Base-by-base conservation (phyloP, 1,140 invertebrate species). In the fruit fly (Drosophila melanogaster) region DNA sequence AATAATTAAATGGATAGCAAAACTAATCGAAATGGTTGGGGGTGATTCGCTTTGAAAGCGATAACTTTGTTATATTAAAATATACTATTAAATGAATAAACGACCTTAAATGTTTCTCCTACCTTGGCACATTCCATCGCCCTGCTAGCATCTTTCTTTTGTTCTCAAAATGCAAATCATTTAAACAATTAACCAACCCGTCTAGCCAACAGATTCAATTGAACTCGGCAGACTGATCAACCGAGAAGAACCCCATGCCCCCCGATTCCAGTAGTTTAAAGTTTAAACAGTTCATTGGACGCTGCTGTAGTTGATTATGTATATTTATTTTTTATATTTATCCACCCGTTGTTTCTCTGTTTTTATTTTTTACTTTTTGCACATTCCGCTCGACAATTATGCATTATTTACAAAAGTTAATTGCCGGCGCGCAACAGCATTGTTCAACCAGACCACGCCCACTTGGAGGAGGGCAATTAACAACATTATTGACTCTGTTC, bases 381-480 rank as follows among this genome's bases (percentile, higher is more conserved):
- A 60, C 69, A 78, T 81, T 79, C 70, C 64, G 77, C 60, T 49
- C 61, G 62, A 77, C 84, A 89, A 89, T 90, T 84, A 89, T 89
- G 84, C 85, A 89, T 90, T 71, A 89, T 89, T 89, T 89, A 85
- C 85, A 90, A 89, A 89, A 90, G 84, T 89, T 89, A 89, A 89
- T 89, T 89, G 84, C 72, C 80, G 47, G 26, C 70, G 79, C 70
- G 75, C 75, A 79, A 70, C 55, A 79, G 69, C 79, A 86, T 79
- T 89, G 83, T 86, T 87, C 57, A 55, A 59, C 77, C 57, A 55
- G 44, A 47, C 60, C 76, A 87, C 76, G 79, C 84, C 80, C 79
- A 33, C 14, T 15, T 26, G 55, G 56, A 58, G 76, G 71, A 58
- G 50, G 75, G 67, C 85, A 89, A 89, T 89, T 89, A 89, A 90